A percentile compares a stretch with the other conserved stretches of the same genome.
phyloP scores from a whole-genome alignment of 2,797 vertebrate species.

The Leptatherina wallacei region DNA sequence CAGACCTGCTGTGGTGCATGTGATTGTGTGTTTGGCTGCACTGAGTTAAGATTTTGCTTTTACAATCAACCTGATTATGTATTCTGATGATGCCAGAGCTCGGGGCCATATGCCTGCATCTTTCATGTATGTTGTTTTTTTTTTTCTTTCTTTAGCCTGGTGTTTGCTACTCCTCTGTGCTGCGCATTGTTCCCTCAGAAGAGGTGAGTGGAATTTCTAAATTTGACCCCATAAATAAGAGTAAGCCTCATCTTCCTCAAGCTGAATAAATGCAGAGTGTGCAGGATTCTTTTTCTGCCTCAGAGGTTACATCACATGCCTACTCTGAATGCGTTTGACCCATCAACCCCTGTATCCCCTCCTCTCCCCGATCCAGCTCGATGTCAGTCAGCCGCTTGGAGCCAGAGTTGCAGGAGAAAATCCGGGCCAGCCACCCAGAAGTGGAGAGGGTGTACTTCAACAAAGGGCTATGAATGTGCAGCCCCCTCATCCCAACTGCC shows the following conservation, averaged over 20 bases:
- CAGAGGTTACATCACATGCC: slow-evolving; percentile 31
- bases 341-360: slow-evolving; percentile 9
- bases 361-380: slow-evolving; percentile 81
- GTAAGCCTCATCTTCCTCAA: background rate
- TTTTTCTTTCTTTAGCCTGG: slow-evolving; percentile 84
- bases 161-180: slow-evolving; percentile 97
- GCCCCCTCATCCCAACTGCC: slow-evolving; percentile 62
- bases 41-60: background rate
- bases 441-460: slow-evolving; percentile 95
- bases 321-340: slow-evolving; percentile 6
- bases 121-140: slow-evolving; percentile 5
- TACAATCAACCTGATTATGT: background rate
- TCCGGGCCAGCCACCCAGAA: slow-evolving; percentile 85
- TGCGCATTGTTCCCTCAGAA: slow-evolving; percentile 98
- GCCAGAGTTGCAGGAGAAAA: slow-evolving; percentile 91
- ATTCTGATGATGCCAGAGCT: background rate
- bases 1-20: background rate
- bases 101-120: background rate
- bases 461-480: slow-evolving; percentile 91
- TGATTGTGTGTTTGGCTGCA: background rate
- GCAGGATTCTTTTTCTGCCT: slow-evolving; percentile 15
- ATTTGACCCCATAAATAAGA: background rate
- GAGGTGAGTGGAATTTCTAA: slow-evolving; percentile 83
- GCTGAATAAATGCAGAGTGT: slow-evolving; percentile 13
- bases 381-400: slow-evolving; percentile 93